These are phyloP conservation scores for Temnothorax ravouxi DNA, from an alignment of 2,888 invertebrate species.

Conservation along the genomic window DNA sequence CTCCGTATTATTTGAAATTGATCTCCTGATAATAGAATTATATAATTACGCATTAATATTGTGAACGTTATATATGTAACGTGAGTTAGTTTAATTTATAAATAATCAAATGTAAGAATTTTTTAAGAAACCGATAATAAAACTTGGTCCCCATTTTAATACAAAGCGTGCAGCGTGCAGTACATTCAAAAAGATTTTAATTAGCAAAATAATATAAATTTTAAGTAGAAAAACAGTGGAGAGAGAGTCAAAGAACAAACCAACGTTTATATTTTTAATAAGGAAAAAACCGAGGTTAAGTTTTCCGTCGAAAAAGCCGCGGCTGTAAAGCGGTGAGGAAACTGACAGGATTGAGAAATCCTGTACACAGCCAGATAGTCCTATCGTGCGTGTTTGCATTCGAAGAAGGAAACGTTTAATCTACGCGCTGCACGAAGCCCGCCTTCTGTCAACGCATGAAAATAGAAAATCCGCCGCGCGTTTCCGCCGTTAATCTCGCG, in stretches of 20 bases:
- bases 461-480: conserved; percentile 50
- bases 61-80: too few relatives aligned
- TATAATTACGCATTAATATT: neutral
- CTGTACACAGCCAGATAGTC: neutral
- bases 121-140: conserved; percentile 15
- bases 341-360: neutral
- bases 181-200: conserved; percentile 18
- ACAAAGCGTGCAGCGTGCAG: neutral
- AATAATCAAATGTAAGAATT: conserved; percentile 7
- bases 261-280: neutral
- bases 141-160: neutral
- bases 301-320: neutral
- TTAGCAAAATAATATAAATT: conserved; percentile 1
- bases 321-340: neutral
- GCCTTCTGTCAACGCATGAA: conserved; percentile 56
- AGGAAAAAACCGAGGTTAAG: neutral
- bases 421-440: conserved; percentile 31
- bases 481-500: conserved; percentile 55
- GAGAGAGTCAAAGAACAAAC: neutral
- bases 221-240: neutral
- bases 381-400: conserved; percentile 41
- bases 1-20: neutral
- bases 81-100: neutral
- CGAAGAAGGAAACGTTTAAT: conserved; percentile 53
- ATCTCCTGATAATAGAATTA: neutral